Base-by-base conservation (phyloP, 2,888 invertebrate genomes). In the Drosophila fulvimacula region DNA sequence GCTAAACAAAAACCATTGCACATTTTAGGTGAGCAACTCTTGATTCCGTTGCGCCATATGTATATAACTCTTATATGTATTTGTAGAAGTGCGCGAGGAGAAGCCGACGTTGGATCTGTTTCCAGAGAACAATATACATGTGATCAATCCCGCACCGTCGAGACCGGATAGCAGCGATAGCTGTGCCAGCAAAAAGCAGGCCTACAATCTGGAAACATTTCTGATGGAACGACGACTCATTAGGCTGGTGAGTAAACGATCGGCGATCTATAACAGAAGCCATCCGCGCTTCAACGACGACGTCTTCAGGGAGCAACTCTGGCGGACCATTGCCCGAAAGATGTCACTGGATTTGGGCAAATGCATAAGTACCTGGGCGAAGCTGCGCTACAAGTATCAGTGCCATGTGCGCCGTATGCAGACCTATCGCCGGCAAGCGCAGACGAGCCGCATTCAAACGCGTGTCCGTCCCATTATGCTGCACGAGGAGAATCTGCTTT, bases 401-500 rank as follows among this genome's bases (percentile, higher is more conserved):
- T 69, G 57, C 0, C 81, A 90, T 72, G 87, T 86, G 3, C 79
- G 88, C 5, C 77, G 69, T 3, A 61, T 91, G 27, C 79, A 79
- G 0, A 62, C 59, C 5, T 89, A 78, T 62, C 74, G 86, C 7
- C 62, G 72, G 2, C 15, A 74, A 2, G 0, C 17, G 24, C 19
- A 44, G 39, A n/a, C 4, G 9, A 0, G 10, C 15, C 66, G 36
- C 13, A 7, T 13, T 3, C 5, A 10, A 2, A 21, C 4, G 4
- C 72, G 65, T 5, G 61, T 53, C 1, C 79, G 91, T 17, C 91
- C 91, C 5, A 62, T 63, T 0, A 82, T 90, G 81, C 34, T 73
- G n/a, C 75, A 86, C 30, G 92, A 91, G 56, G 81, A 84, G 21
- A 89, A 91, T 27, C 30, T 91, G 36, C n/a, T 88, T 36, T 91